Conservation (phyloP, 2,888 invertebrate species). For the Acanthosoma haemorrhoidale region DNA sequence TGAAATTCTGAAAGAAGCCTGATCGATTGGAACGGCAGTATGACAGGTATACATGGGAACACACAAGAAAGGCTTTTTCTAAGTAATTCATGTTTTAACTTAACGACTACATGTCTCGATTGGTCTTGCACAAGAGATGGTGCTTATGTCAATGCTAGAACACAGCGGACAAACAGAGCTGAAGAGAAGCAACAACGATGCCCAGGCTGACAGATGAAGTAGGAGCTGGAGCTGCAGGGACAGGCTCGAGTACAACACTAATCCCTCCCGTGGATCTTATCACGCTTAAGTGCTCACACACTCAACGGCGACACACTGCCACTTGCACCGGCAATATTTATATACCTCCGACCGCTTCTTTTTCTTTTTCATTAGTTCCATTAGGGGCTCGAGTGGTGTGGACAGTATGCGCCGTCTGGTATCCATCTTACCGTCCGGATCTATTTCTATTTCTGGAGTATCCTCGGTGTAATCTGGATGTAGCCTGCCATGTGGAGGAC, state of each 20-base stretch:
- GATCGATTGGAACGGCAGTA: too few relatives aligned
- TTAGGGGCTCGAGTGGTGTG: slow-evolving; percentile 2
- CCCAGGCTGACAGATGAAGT: too few relatives aligned
- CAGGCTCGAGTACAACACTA: neutral
- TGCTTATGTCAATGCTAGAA: too few relatives aligned
- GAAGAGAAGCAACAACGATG: neutral
- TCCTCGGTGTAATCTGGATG: neutral
- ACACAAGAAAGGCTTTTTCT: too few relatives aligned
- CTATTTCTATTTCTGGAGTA: slow-evolving; percentile 2
- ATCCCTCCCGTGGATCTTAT: slow-evolving; percentile 23
- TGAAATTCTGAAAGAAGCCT: too few relatives aligned
- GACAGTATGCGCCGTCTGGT: slow-evolving; percentile 4
- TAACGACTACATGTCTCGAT: too few relatives aligned
- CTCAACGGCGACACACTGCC: neutral
- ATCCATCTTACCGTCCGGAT: neutral
- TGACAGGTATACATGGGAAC: too few relatives aligned
- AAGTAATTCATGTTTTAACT: too few relatives aligned
- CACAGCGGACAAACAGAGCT: too few relatives aligned
- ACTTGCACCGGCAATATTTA: slow-evolving; percentile 10
- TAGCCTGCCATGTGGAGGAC: neutral
- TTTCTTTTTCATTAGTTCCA: slow-evolving; percentile 12
- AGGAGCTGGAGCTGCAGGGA: neutral
- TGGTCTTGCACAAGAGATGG: too few relatives aligned
- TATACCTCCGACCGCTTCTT: neutral
- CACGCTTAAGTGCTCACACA: slow-evolving; percentile 1